Evolutionary conservation across 2,797 vertebrate species (phyloP), one percentile per base, ranked within the genome.

Genomic region (Anguilla anguilla): DNA sequence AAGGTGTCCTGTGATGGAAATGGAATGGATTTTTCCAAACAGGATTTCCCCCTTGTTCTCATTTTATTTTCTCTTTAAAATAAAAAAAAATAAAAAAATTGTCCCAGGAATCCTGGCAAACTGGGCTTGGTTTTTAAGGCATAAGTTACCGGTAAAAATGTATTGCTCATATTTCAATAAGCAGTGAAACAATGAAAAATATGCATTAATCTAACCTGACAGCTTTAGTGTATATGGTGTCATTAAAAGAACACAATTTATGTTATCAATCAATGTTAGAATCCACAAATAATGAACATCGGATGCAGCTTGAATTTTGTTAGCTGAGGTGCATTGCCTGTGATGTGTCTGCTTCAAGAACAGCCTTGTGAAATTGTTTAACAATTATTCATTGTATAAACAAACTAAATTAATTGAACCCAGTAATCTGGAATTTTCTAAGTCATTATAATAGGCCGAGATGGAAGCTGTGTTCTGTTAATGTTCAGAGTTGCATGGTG

Each of bases 21-120:
- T 87, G 43, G 28, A 17, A 49, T 84, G 61, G 19, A 51, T 35
- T 87, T 49, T 83, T 83, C 39, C 59, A 69, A 39, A 28, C 53
- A 82, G 22, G n/a, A 87, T 83, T 64, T 77, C 72, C 35, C 31
- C 15, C 39, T 79, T 31, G 19, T 79, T 46, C 17, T 79, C 7
- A 79, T 79, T 79, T 79, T 0, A 79, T 79, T 79, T 79, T 79
- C 35, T 79, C 35, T 17, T 79, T 43, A 17, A 13, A 10, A 28
- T 28, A 0, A 59, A 59, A 59, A 59, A 59, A 2, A 5, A 25
- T 22, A 22, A 25, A 22, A 22, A 22, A 22, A 61, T 4, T 64
- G 59, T 64, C 17, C 59, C 13, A 22, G 59, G 59, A 64, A 64
- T 64, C 59, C 59, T 64, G 59, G 59, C 3, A 64, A 64, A 64